Evolutionary conservation across 2,888 invertebrate genomes (phyloP), one percentile per base, ranked within the genome.

Genomic region (Yponomeuta evonymella): DNA sequence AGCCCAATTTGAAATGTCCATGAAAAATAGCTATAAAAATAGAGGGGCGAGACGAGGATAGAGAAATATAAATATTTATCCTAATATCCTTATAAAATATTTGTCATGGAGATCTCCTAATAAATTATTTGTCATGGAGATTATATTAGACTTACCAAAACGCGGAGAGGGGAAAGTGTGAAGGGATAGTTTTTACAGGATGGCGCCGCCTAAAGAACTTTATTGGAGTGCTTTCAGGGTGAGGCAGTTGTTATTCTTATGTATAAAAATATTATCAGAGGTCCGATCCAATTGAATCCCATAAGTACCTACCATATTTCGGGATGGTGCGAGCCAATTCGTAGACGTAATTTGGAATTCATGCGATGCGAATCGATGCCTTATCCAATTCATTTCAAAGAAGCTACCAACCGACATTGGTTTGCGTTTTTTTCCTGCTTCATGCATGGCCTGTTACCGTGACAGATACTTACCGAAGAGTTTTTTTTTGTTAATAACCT

Each of bases 131-230:
- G 67, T 15, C 23, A 48, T 43, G 11, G 67, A 48, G 67, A 67
- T 67, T 67, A 67, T 48, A n/a, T n/a, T n/a, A n/a, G 48, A 43
- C 43, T 43, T 67, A 67, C 43, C 67, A 65, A 65, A 65, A 65
- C 30, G 2, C 10, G 23, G 67, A 48, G 67, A n/a, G 11, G 66
- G 10, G 48, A 67, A 65, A 65, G 65, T 30, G 67, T 43, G 67
- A 48, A 48, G 67, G 67, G 67, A 67, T 48, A 15, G 67, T 48
- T 67, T 43, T 67, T 67, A 48, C 48, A 67, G 67, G 67, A 48
- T 33, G 33, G 65, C 4, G 43, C 65, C 29, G 11, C 8, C 12
- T 58, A 3, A 48, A 67, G 11, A 36, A 5, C 2, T 67, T 48
- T 1, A 33, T 29, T 15, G 10, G 23, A 23, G 43, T 48, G 48